These are phyloP conservation scores for Dromiciops gliroides DNA, from an alignment of 2,113 vertebrate species.

Conservation along the genomic window DNA sequence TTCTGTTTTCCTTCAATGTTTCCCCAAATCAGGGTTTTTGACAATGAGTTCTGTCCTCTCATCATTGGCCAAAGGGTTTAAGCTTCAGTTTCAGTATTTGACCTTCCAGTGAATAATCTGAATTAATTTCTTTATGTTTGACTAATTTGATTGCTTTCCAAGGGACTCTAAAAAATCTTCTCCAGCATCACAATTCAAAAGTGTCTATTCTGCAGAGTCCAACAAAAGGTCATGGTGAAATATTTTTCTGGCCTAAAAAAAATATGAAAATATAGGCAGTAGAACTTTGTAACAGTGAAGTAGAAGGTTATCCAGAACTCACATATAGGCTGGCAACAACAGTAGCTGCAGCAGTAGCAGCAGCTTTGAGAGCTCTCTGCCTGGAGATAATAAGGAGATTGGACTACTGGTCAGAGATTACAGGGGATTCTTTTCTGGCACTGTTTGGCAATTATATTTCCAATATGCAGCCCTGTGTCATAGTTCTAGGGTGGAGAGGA, in stretches of 20 bases:
- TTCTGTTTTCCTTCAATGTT: neutral
- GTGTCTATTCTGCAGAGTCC: no score
- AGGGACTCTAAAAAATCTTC: neutral
- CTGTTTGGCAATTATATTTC: neutral
- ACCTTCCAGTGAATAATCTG: neutral
- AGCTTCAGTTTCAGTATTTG: neutral
- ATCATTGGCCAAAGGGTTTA: no score
- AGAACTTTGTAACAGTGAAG: no score
- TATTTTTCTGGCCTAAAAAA: no score
- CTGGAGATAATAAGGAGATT: no score
- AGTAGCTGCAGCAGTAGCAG: neutral
- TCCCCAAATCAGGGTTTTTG: neutral
- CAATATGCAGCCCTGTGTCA: neutral
- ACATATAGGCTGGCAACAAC: no score
- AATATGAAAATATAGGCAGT: no score
- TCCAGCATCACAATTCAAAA: neutral
- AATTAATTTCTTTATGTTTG: neutral
- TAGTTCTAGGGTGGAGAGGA: no score
- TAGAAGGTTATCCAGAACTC: neutral
- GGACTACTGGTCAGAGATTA: no score
- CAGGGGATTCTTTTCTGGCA: neutral
- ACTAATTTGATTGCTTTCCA: neutral
- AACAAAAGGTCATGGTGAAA: no score
- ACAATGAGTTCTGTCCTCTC: no score
- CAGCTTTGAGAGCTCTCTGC: no score